Base-by-base conservation (phyloP, 2,797 vertebrate species). In the Peromyscus nudipes region DNA sequence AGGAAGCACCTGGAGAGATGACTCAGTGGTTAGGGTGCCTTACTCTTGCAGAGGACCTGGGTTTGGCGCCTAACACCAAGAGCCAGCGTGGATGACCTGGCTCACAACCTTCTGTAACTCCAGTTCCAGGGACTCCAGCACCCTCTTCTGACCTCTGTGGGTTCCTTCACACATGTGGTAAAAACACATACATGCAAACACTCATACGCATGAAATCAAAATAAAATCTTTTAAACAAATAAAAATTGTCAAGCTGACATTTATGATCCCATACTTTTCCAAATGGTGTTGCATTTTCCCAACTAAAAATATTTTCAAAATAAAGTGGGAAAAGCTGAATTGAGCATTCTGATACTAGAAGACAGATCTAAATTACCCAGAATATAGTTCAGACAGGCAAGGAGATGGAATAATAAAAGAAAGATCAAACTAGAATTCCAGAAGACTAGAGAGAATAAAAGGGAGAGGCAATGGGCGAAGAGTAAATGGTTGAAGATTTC, bases 381-480 rank as follows among this genome's bases (percentile, higher is more conserved):
- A 82, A 69, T 80, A 46, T 17, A 95, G 87, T 60, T 92, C 87
- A 60, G 46, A 96, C 40, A 95, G 34, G 13, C 34, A 80, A 92
- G 62, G 21, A 94, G n/a, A 81, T 85, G 29, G 37, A 60, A 95
- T 37, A 65, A 55, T 46, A 17, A 80, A 62, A 81, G 34, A 87
- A 89, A 81, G 37, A 80, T 40, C 65, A 89, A 62, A 89, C 0
- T 67, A n/a, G 73, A 64, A 64, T 85, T 69, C 65, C 84, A 75
- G 80, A 60, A 91, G 34, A 27, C 49, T 31, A 23, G n/a, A 52
- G 46, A 77, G 21, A 69, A 27, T 71, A 43, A 4, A 88, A 57
- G 3, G 7, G 17, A 40, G 77, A 49, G 23, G 46, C 17, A 75
- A 11, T 71, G 87, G 92, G 49, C 73, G 17, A 89, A 60, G 34